phyloP scores from a whole-genome alignment of 2,113 vertebrate genomes.

The Lepidothrix coronata region DNA sequence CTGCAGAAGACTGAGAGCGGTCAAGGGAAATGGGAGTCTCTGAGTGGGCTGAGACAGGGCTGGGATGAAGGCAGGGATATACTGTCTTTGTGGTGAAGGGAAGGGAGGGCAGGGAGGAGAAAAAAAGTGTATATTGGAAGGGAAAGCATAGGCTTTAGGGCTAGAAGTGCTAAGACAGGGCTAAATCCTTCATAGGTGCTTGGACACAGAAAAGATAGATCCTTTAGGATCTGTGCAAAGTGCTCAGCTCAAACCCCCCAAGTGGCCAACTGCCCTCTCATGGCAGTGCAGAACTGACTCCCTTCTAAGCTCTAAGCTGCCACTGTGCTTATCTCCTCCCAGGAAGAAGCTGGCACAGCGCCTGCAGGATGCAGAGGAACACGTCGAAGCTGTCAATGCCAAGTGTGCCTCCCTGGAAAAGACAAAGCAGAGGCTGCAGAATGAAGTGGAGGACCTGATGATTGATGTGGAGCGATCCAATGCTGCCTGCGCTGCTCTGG shows the following conservation, averaged over 20 bases:
- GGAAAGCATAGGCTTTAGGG: not conserved
- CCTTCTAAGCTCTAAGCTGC: not conserved
- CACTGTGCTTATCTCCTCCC: not conserved
- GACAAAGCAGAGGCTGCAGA: not conserved
- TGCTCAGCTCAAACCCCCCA: no score
- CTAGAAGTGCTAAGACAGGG: not conserved
- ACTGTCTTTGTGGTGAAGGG: no score
- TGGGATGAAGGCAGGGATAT: not conserved
- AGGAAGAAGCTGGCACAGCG: conserved; percentile 91
- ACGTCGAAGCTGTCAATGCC: conserved; percentile 78
- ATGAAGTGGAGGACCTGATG: not conserved
- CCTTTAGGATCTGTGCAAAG: not conserved
- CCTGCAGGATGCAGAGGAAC: conserved; percentile 88
- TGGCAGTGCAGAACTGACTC: not conserved
- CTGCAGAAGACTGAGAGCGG: rapidly evolving
- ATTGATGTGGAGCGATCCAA: no score
- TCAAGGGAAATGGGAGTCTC: not conserved
- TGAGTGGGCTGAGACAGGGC: not conserved
- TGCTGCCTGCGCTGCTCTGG: no score
- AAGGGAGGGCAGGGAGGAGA: no score
- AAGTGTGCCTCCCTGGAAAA: conserved; percentile 22
- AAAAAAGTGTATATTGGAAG: not conserved
- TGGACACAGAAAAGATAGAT: not conserved
- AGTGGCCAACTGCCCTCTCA: not conserved
- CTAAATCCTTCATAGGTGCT: no score